Conservation (phyloP, 2,888 invertebrate genomes). For the Diabrotica balteata region DNA sequence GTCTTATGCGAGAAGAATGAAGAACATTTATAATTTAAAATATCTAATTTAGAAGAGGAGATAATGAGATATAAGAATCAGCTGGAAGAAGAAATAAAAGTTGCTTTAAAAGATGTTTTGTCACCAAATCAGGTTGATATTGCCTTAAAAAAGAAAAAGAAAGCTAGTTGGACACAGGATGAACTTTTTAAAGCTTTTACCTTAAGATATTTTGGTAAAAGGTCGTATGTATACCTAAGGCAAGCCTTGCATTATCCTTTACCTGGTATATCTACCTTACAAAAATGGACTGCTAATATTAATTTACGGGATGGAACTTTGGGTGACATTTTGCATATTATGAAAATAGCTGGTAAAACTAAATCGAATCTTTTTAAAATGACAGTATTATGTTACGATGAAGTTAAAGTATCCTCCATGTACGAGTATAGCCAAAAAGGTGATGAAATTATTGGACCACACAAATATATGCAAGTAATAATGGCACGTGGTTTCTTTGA, state of each 20-base stretch:
- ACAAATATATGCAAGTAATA: slow-evolving; percentile 11
- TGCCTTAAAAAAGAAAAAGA: slow-evolving; percentile 19
- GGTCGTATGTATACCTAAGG: slow-evolving; percentile 35
- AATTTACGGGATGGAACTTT: slow-evolving; percentile 38
- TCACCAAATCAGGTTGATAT: slow-evolving; percentile 15
- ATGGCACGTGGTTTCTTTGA: slow-evolving; percentile 35
- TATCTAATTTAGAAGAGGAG: too few species aligned
- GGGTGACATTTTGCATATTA: slow-evolving; percentile 32
- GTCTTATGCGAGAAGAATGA: too few species aligned
- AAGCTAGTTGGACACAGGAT: slow-evolving; percentile 28
- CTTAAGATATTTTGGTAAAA: slow-evolving; percentile 37
- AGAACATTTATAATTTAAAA: too few species aligned
- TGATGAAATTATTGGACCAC: slow-evolving; percentile 12
- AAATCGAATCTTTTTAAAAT: slow-evolving; percentile 24
- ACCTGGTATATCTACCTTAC: slow-evolving; percentile 32
- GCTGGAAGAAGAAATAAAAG: too few species aligned
- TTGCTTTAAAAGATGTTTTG: neutral
- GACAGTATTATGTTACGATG: slow-evolving; percentile 30
- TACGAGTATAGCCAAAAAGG: slow-evolving; percentile 20
- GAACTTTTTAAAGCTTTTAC: slow-evolving; percentile 38
- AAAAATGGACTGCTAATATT: slow-evolving; percentile 40
- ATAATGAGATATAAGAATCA: too few species aligned
- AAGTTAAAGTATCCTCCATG: slow-evolving; percentile 37
- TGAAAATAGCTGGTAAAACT: slow-evolving; percentile 31
- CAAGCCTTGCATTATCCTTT: slow-evolving; percentile 36